Conservation (phyloP, 2,113 vertebrate species). For the Thryonomys swinderianus region DNA sequence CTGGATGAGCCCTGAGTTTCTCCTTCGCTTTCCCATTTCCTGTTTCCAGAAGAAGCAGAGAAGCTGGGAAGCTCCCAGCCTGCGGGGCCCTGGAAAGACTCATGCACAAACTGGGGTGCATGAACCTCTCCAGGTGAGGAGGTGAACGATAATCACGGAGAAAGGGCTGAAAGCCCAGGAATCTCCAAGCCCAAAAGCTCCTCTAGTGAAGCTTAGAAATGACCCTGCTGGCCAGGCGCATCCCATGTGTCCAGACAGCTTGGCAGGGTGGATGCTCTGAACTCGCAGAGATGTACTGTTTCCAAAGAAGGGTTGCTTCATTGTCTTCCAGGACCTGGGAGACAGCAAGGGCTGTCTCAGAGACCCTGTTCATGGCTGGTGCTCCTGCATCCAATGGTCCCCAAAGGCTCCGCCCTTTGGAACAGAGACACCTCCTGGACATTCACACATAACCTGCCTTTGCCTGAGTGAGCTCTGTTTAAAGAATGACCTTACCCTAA, state of each 20-base stretch:
- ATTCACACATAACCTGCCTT: background rate
- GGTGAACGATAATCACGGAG: too few relatives aligned
- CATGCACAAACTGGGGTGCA: background rate
- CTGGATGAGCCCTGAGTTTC: background rate
- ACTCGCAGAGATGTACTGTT: background rate
- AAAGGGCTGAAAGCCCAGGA: background rate
- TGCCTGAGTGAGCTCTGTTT: background rate
- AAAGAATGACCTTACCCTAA: background rate
- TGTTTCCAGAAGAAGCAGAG: background rate
- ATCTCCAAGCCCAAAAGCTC: background rate
- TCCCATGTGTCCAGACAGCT: fast-evolving
- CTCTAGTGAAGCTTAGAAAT: background rate
- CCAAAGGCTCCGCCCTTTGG: too few relatives aligned
- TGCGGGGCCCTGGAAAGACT: background rate
- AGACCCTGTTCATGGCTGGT: background rate
- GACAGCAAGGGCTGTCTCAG: background rate
- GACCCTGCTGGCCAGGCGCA: background rate
- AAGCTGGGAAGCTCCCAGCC: background rate
- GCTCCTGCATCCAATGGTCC: background rate
- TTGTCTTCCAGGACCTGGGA: background rate
- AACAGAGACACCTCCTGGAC: background rate
- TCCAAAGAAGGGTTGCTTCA: background rate
- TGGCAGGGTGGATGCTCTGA: background rate
- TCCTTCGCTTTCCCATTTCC: background rate
- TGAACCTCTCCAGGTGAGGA: background rate